phyloP scores from a whole-genome alignment of 2,888 invertebrate species.

The Ptychoptera contaminata region DNA sequence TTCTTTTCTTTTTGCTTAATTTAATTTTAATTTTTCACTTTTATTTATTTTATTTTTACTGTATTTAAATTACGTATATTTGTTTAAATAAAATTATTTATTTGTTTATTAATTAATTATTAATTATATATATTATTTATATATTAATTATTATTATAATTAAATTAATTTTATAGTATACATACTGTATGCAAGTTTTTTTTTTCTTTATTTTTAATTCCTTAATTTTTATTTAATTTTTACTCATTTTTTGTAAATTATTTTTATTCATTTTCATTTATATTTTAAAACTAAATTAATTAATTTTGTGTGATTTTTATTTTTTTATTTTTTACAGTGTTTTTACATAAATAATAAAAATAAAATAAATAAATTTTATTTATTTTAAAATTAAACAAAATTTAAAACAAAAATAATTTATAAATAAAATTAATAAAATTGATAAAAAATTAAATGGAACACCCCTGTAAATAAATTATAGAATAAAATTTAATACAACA shows the following conservation, averaged over 20 bases:
- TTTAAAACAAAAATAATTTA: too few relatives aligned
- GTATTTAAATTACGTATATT: constrained; percentile 9
- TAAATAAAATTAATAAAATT: too few relatives aligned
- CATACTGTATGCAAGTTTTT: constrained; percentile 12
- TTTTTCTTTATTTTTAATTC: constrained; percentile 8
- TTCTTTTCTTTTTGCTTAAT: background rate
- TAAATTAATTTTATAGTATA: constrained; percentile 13
- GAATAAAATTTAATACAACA: too few relatives aligned
- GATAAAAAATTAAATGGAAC: background rate
- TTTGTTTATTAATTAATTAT: constrained; percentile 10
- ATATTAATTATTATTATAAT: constrained; percentile 10
- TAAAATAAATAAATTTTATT: too few relatives aligned
- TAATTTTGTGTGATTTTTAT: constrained; percentile 3
- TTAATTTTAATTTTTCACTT: background rate
- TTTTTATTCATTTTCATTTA: constrained; percentile 8
- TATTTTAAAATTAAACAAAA: too few relatives aligned
- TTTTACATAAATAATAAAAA: too few relatives aligned
- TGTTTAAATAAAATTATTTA: constrained; percentile 5
- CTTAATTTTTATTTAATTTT: constrained; percentile 4
- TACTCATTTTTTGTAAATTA: constrained; percentile 10
- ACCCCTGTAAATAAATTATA: constrained; percentile 9
- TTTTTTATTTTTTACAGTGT: too few relatives aligned
- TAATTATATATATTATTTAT: constrained; percentile 11
- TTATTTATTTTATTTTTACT: background rate
- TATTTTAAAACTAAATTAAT: constrained; percentile 10